Conservation (phyloP, 2,888 invertebrate genomes). For the Scaptomyza flava region DNA sequence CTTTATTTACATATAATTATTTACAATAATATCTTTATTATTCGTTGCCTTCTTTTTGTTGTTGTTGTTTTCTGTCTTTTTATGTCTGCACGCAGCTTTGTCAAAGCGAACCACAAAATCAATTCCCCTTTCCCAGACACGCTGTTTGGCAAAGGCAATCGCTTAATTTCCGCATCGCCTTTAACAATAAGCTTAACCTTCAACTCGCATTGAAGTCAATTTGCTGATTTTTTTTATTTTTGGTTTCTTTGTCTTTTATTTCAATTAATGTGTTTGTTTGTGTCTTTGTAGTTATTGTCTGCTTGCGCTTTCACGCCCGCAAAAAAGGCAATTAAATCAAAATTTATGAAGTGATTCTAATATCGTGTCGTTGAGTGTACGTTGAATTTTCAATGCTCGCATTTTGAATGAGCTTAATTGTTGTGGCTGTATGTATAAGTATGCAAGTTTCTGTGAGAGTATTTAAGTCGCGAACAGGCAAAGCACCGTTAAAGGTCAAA, state of each 20-base stretch:
- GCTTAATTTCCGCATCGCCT: conserved; percentile 62
- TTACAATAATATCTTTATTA: conserved; percentile 33
- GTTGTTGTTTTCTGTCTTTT: neutral
- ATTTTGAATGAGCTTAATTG: conserved; percentile 77
- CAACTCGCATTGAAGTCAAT: conserved; percentile 78
- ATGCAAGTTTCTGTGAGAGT: conserved; percentile 14
- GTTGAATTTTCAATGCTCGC: conserved; percentile 62
- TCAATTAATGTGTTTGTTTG: conserved; percentile 1
- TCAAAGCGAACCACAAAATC: conserved; percentile 41
- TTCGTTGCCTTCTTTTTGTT: conserved; percentile 18
- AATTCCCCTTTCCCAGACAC: conserved; percentile 23
- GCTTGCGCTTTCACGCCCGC: conserved; percentile 40
- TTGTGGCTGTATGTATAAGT: conserved; percentile 44
- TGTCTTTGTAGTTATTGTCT: neutral
- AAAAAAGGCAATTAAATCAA: conserved; percentile 62
- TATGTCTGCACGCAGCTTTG: conserved; percentile 23
- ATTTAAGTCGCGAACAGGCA: conserved; percentile 55
- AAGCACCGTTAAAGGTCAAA: conserved; percentile 78
- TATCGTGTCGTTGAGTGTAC: conserved; percentile 52
- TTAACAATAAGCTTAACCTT: conserved; percentile 65
- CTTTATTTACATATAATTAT: conserved; percentile 54
- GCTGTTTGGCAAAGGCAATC: neutral
- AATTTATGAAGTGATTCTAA: conserved; percentile 72
- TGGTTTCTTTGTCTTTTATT: conserved; percentile 11
- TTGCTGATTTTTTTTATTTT: conserved; percentile 38